phyloP scores from a whole-genome alignment of 1,140 invertebrate genomes.

The Limonius californicus region DNA sequence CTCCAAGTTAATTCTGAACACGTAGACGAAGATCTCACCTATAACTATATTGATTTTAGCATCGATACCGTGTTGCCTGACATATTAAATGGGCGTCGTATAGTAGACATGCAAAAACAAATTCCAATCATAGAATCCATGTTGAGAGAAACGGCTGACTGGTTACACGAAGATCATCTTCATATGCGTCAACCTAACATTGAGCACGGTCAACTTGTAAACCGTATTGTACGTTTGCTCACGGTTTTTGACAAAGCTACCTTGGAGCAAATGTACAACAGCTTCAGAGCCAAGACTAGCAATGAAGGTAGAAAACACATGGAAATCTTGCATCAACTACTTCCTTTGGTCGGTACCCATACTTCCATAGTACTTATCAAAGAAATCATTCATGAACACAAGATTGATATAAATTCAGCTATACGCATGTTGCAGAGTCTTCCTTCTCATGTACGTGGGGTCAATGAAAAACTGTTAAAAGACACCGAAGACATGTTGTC shows the following conservation, averaged over 20 bases:
- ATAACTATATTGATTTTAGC: conserved; percentile 24
- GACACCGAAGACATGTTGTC: conserved; percentile 43
- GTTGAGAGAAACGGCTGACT: conserved; percentile 41
- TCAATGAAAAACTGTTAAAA: conserved; percentile 40
- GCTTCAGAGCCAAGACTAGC: conserved; percentile 38
- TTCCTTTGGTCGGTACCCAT: conserved; percentile 49
- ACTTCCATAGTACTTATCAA: conserved; percentile 43
- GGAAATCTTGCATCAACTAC: conserved; percentile 45
- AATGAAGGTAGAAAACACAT: conserved; percentile 23
- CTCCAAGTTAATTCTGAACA: conserved; percentile 17
- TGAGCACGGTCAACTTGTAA: conserved; percentile 44
- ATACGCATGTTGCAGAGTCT: conserved; percentile 44
- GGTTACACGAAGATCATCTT: conserved; percentile 46
- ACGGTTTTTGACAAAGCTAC: conserved; percentile 38
- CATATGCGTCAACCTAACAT: conserved; percentile 39
- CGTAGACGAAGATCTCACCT: conserved; percentile 37
- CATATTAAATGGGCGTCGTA: conserved; percentile 41
- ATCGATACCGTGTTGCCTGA: conserved; percentile 34
- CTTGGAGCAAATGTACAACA: conserved; percentile 39
- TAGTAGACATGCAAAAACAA: conserved; percentile 32
- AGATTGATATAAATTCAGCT: conserved; percentile 33
- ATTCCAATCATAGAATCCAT: conserved; percentile 38
- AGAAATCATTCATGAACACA: conserved; percentile 40
- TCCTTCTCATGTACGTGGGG: conserved; percentile 42
- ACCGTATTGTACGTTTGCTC: conserved; percentile 34